Base-by-base conservation (phyloP, 1,140 invertebrate species). In the Homalodisca vitripennis region DNA sequence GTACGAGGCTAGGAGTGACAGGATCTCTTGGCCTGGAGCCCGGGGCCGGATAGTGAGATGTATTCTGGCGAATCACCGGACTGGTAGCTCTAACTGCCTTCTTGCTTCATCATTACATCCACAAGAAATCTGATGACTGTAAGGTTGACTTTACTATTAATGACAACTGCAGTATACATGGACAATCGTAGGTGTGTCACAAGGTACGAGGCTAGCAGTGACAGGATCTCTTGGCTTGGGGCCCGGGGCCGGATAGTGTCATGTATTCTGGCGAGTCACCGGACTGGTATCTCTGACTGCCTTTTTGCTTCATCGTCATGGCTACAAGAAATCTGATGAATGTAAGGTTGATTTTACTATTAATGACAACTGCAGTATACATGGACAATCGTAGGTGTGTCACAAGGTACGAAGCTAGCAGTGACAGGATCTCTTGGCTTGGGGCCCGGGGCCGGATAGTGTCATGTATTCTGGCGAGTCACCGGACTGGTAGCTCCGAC, bases 71-170 rank as follows among this genome's bases (percentile, higher is more conserved):
- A 66, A 51, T 66, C 48, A 26, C 47, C 24, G 20, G 26, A 24
- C 29, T 30, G 22, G 13, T 24, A 24, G 6, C 41, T 47, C 0
- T 48, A 26, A 24, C 47, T 46, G 17, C 77, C 77, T 71, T 80
- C 77, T 63, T 80, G 77, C 41, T 75, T 70, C 73, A 81, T 76
- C 79, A 81, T 80, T 6, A 79, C 75, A 71, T 81, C 80, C 0
- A 80, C 75, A 31, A 81, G 70, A 71, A 79, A 79, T 66, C 79
- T 80, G 68, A 14, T 71, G 72, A 64, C 71, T 66, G 47, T 71
- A 73, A 48, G 24, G 20, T 17, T 3, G 51, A 12, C 6, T 29
- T 53, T 30, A 17, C 29, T 13, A 14, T 10, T 30, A n/a, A n/a
- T n/a, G n/a, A n/a, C n/a, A n/a, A n/a, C n/a, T n/a, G n/a, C n/a